These are phyloP conservation scores for Platynereis dumerilii DNA, from an alignment of 2,888 invertebrate species.

Conservation along the genomic window DNA sequence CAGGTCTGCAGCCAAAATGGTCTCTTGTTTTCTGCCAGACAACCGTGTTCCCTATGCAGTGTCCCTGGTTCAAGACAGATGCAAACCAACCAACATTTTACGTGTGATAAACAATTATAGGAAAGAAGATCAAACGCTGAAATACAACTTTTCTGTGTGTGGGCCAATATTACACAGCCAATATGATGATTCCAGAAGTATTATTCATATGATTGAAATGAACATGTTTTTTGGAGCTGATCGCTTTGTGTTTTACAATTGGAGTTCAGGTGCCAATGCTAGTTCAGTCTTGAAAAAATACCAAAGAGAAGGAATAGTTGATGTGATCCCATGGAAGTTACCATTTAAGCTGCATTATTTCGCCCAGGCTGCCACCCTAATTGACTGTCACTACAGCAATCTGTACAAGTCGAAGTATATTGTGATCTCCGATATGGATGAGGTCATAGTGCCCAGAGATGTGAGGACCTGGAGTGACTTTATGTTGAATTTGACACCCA, in stretches of 20 bases:
- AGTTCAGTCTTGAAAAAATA: constrained; percentile 24
- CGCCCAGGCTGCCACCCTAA: constrained; percentile 37
- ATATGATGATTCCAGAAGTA: too few species aligned
- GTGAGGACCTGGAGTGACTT: too few species aligned
- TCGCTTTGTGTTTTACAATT: constrained; percentile 36
- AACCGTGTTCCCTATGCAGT: too few species aligned
- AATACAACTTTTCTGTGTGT: too few species aligned
- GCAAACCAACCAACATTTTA: too few species aligned
- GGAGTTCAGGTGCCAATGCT: constrained; percentile 24
- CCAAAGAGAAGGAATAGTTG: constrained; percentile 27
- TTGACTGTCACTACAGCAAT: constrained; percentile 40
- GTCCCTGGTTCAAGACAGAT: too few species aligned
- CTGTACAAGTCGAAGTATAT: constrained; percentile 34
- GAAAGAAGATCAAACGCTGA: too few species aligned
- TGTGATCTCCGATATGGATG: constrained; percentile 37
- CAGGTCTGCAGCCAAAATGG: too few species aligned
- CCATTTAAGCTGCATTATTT: constrained; percentile 38
- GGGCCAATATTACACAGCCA: too few species aligned
- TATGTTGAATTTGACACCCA: too few species aligned
- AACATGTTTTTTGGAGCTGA: constrained; percentile 37
- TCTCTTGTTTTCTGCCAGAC: too few species aligned
- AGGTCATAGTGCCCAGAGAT: constrained; percentile 30
- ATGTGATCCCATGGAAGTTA: constrained; percentile 34
- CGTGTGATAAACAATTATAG: too few species aligned
- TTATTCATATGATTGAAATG: constrained; percentile 10